Evolutionary conservation across 2,113 vertebrate genomes (phyloP).

Genomic region (Paradisaea rubra): DNA sequence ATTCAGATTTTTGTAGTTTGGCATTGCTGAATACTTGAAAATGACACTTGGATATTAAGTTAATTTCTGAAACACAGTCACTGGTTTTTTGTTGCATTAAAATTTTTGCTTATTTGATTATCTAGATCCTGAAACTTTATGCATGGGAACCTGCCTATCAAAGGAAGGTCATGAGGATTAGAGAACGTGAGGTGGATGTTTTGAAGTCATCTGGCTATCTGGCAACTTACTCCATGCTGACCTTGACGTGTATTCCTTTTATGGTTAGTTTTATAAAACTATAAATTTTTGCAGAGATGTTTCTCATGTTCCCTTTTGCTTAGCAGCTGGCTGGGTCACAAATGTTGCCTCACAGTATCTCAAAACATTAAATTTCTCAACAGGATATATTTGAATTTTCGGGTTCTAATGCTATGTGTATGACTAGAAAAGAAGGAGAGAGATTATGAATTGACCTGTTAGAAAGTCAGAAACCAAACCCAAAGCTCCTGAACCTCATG

Average conservation of each 20-base stretch:
- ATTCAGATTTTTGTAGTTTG: neutral
- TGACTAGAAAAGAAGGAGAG: neutral
- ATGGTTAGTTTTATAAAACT: conserved; percentile 42
- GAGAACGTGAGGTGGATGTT: conserved; percentile 61
- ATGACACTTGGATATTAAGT: neutral
- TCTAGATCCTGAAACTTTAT: conserved; percentile 68
- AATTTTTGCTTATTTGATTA: neutral
- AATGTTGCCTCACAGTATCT: neutral
- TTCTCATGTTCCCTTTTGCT: neutral
- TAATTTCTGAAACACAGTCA: neutral
- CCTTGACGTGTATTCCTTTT: conserved; percentile 65
- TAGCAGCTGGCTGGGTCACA: neutral
- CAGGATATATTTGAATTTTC: neutral
- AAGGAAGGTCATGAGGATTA: conserved; percentile 59
- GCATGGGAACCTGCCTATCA: conserved; percentile 68
- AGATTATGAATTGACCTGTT: neutral
- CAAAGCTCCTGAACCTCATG: neutral
- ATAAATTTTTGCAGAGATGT: neutral
- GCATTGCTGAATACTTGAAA: neutral
- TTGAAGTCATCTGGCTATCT: conserved; percentile 64
- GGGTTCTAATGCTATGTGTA: neutral
- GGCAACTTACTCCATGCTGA: conserved; percentile 65
- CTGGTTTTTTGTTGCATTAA: neutral
- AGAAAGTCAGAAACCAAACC: neutral
- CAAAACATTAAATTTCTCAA: neutral